These are phyloP conservation scores for Allophyes oxyacanthae DNA, from an alignment of 2,888 invertebrate genomes.

Conservation along the genomic window DNA sequence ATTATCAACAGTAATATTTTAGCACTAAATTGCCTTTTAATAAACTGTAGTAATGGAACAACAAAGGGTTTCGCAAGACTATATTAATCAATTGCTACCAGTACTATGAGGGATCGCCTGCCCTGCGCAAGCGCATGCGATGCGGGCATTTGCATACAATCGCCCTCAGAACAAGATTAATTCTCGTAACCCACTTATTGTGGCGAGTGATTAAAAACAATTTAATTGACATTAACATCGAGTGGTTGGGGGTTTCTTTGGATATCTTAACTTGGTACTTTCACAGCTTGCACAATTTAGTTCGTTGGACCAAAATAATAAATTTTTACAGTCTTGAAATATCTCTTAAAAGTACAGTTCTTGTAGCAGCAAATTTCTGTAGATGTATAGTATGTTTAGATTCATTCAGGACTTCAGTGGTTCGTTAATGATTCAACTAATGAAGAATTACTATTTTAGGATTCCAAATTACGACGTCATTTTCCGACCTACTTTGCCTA, in stretches of 20 bases:
- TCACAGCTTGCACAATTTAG: too few relatives aligned
- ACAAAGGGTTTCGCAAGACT: conserved; percentile 51
- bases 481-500: too few relatives aligned
- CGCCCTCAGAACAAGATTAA: conserved; percentile 64
- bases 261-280: conserved; percentile 2
- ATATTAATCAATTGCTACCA: conserved; percentile 49
- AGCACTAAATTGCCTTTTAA: conserved; percentile 44
- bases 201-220: conserved; percentile 50
- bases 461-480: too few relatives aligned
- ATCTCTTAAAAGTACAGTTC: too few relatives aligned
- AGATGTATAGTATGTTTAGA: too few relatives aligned
- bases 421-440: too few relatives aligned
- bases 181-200: conserved; percentile 69
- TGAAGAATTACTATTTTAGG: too few relatives aligned
- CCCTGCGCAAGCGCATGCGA: conserved; percentile 67
- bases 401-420: too few relatives aligned
- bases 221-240: conserved; percentile 37
- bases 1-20: conserved; percentile 41
- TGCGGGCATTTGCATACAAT: conserved; percentile 84
- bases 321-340: too few relatives aligned
- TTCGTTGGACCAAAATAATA: too few relatives aligned
- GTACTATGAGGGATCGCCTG: conserved; percentile 54
- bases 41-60: conserved; percentile 27
- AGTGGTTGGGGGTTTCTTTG: conserved; percentile 12
- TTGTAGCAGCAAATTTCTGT: too few relatives aligned